phyloP scores from a whole-genome alignment of 2,888 invertebrate genomes.

The Apeira syringaria region DNA sequence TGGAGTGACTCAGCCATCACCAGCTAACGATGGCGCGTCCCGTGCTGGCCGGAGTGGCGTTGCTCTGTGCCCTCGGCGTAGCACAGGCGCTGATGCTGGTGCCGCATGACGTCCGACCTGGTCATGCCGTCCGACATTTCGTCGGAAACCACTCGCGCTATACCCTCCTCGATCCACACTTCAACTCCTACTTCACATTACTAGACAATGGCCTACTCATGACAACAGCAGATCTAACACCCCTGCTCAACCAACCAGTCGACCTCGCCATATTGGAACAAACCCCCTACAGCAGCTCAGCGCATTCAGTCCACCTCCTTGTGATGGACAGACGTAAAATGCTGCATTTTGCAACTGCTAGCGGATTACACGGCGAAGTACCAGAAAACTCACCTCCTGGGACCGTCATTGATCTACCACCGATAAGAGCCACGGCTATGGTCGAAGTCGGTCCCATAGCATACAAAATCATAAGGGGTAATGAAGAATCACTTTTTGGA shows the following conservation, averaged over 20 bases:
- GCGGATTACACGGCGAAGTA: slow-evolving; percentile 87
- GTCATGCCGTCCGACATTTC: slow-evolving; percentile 93
- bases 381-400: slow-evolving; percentile 90
- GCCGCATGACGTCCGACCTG: slow-evolving; percentile 95
- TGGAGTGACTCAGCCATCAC: slow-evolving; percentile 53
- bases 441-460: slow-evolving; percentile 87
- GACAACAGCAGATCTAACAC: slow-evolving; percentile 94
- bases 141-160: slow-evolving; percentile 81
- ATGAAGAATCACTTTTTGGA: slow-evolving; percentile 89
- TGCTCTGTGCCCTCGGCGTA: slow-evolving; percentile 64
- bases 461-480: slow-evolving; percentile 91
- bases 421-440: slow-evolving; percentile 88
- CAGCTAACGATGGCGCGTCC: slow-evolving; percentile 59
- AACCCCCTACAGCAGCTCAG: slow-evolving; percentile 90
- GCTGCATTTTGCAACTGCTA: slow-evolving; percentile 88
- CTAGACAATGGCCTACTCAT: slow-evolving; percentile 94
- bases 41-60: slow-evolving; percentile 66
- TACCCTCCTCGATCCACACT: slow-evolving; percentile 89
- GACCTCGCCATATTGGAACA: slow-evolving; percentile 92
- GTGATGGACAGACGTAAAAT: slow-evolving; percentile 93
- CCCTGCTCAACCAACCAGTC: slow-evolving; percentile 91
- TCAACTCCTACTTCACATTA: slow-evolving; percentile 93
- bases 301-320: slow-evolving; percentile 91
- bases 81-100: slow-evolving; percentile 85
- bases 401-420: slow-evolving; percentile 88